Base-by-base conservation (phyloP, 1,140 invertebrate species). In the Cydia amplana region DNA sequence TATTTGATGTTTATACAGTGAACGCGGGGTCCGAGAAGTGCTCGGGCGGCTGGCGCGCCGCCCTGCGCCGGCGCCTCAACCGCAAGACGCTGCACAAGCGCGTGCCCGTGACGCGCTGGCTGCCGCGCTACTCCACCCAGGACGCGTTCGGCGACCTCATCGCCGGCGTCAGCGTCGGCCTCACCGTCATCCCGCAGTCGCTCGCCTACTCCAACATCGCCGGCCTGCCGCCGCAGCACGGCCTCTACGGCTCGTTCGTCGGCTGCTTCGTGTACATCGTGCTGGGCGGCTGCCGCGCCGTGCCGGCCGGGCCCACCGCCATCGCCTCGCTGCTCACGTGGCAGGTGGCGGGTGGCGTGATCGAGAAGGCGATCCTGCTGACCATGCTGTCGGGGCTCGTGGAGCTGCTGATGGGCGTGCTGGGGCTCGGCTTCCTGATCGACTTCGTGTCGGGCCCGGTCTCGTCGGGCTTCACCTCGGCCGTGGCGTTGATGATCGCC, bases 381-480 rank as follows among this genome's bases (percentile, higher is more conserved):
- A 95, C 95, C 74, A 96, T 99, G 77, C 89, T 98, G 0, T 94
- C 94, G 23, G 98, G 98, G 1, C 82, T 97, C 40, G 94, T 98
- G 1, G 96, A 98, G 83, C 85, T 98, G 4, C 78, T 97, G 4
- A 97, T 98, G 96, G 98, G 97, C 1, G 84, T 98, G 23, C 95
- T 98, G 43, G 97, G 98, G 63, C 93, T 99, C 78, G 97, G 98
- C 64, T 98, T 99, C 87, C 93, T 99, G 40, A 97, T 99, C 72
- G 97, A 98, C 91, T 99, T 98, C 89, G 97, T 99, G 0, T 98
- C 97, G 0, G 96, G 97, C 4, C 97, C 98, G 0, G 98, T 99
- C 0, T 98, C 98, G 14, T 98, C 96, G 12, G 97, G 97, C 16
- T 99, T 99, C 86, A 98, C 97, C 0, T 98, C 97, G 1, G 98